Conservation (phyloP, 1,140 invertebrate genomes). For the Drosophila elegans region DNA sequence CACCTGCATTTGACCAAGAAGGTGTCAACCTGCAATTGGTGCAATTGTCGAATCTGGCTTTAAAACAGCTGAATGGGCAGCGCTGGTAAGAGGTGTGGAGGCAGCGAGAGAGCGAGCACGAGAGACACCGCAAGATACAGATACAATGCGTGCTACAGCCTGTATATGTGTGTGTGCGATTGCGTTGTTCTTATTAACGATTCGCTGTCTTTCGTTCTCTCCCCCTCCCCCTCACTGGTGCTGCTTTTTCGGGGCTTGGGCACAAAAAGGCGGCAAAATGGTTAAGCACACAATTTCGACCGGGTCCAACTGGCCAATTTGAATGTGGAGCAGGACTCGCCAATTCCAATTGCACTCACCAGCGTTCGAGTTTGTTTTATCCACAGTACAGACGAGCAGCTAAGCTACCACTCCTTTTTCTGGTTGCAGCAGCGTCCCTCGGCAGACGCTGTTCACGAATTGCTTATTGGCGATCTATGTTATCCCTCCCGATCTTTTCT, state of each 20-base stretch:
- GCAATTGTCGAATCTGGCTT: not conserved
- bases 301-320: constrained; percentile 31
- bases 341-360: constrained; percentile 27
- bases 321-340: not conserved
- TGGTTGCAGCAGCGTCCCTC: constrained; percentile 38
- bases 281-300: constrained; percentile 45
- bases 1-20: too few relatives aligned
- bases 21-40: not conserved
- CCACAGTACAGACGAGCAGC: constrained; percentile 22
- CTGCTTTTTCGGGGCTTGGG: constrained; percentile 56
- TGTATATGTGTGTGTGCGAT: constrained; percentile 39
- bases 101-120: constrained; percentile 24
- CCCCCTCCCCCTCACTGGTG: constrained; percentile 8
- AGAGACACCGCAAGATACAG: constrained; percentile 49
- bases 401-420: constrained; percentile 53
- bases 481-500: not conserved
- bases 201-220: constrained; percentile 39
- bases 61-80: too few relatives aligned
- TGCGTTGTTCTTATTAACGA: constrained; percentile 75
- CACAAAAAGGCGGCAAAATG: constrained; percentile 76
- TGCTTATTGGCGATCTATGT: constrained; percentile 13
- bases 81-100: constrained; percentile 34
- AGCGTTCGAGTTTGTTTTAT: constrained; percentile 16
- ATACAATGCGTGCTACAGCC: constrained; percentile 39
- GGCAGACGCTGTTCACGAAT: constrained; percentile 26